Evolutionary conservation across 2,797 vertebrate genomes (phyloP), one percentile per base, ranked within the genome.

Genomic region (Sphenodon punctatus): DNA sequence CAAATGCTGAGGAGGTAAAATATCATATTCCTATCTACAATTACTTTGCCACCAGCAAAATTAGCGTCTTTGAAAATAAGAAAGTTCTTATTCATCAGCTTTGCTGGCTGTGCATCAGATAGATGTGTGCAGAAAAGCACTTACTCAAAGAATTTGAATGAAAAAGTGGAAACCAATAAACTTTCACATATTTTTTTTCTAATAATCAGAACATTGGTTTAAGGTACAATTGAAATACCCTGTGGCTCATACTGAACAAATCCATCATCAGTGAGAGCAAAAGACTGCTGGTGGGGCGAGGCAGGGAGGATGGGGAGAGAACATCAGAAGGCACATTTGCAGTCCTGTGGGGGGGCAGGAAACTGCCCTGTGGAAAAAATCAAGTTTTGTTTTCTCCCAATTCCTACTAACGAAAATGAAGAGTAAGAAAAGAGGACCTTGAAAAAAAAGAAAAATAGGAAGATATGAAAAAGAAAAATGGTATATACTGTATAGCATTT

Each of bases 201-300:
- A 2, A 0, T 8, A 2, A 41, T 82, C 74, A 30, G 22, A 66
- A 8, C 20, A 66, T 67, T 49, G 5, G 2, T 34, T 0, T 3
- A 6, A 45, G 43, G 51, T 69, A n/a, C 66, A 68, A 56, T 10
- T 3, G 12, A 60, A 56, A 15, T 45, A 48, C 25, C 46, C 13
- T 12, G 39, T 12, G 10, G 23, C 48, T 48, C 25, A 12, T 25
- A 48, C 23, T 48, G 46, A 48, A 48, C 22, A 48, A 46, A 25
- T 48, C 48, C n/a, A 46, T 48, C 46, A 48, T 22, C 46, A 48
- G 25, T 25, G 46, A 46, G 46, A 48, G 46, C 46, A 48, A 14
- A 48, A 48, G 46, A 23, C 46, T 14, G 48, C 46, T 10, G 2
- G 15, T 60, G 49, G 20, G 20, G n/a, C n/a, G n/a, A n/a, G n/a